Evolutionary conservation across 2,797 vertebrate genomes (phyloP).

Genomic region (Parambassis ranga): DNA sequence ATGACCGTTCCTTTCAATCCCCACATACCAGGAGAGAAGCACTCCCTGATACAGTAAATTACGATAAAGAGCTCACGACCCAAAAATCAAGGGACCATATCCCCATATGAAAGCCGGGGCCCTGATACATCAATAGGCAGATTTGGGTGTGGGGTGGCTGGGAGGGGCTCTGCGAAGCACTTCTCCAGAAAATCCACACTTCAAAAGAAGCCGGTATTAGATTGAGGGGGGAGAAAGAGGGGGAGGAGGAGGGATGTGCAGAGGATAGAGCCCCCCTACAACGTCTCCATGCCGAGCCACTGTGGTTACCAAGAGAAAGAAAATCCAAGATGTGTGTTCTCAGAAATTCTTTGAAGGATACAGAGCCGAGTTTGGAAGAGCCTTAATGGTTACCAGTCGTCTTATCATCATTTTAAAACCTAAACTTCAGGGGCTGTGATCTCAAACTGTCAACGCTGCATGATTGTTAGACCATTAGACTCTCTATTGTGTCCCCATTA

Average conservation of each 20-base stretch:
- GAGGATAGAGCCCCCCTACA: slow-evolving; percentile 49
- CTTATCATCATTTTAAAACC: slow-evolving; percentile 46
- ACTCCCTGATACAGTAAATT: slow-evolving; percentile 78
- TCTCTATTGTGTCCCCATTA: slow-evolving; percentile 44
- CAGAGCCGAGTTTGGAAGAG: slow-evolving; percentile 35
- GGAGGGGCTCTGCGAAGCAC: slow-evolving; percentile 53
- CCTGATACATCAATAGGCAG: slow-evolving; percentile 74
- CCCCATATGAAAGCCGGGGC: slow-evolving; percentile 61
- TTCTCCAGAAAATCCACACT: slow-evolving; percentile 76
- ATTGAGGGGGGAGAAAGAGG: neutral
- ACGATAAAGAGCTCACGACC: slow-evolving; percentile 76
- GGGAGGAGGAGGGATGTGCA: slow-evolving; percentile 15
- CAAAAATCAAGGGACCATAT: slow-evolving; percentile 60
- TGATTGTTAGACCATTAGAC: slow-evolving; percentile 19
- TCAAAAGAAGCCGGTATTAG: slow-evolving; percentile 72
- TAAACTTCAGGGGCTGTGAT: slow-evolving; percentile 34
- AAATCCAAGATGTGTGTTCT: slow-evolving; percentile 49
- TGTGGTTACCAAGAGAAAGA: slow-evolving; percentile 57
- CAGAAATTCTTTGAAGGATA: slow-evolving; percentile 57
- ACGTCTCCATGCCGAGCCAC: slow-evolving; percentile 61
- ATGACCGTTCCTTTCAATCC: slow-evolving; percentile 76
- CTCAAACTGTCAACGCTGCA: slow-evolving; percentile 25
- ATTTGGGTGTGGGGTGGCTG: slow-evolving; percentile 56
- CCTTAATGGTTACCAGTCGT: slow-evolving; percentile 67
- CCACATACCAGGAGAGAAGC: slow-evolving; percentile 75